phyloP scores from a whole-genome alignment of 2,797 vertebrate genomes.

The Borostomias antarcticus region DNA sequence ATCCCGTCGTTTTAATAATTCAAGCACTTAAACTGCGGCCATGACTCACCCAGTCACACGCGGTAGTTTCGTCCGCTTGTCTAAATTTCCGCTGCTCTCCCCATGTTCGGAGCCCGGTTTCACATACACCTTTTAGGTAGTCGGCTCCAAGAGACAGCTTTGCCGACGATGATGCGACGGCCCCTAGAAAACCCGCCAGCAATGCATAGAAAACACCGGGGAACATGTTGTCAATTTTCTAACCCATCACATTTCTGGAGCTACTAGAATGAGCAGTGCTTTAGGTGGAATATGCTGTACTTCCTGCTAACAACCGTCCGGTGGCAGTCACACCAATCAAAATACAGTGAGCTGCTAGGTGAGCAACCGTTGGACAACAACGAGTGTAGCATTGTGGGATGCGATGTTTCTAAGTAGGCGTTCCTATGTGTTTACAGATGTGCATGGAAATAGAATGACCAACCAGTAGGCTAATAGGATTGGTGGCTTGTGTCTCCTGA shows the following conservation, averaged over 20 bases:
- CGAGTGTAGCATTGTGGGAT: constrained; percentile 60
- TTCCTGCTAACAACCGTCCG: constrained; percentile 51
- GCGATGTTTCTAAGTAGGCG: constrained; percentile 41
- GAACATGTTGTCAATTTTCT: constrained; percentile 69
- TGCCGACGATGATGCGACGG: constrained; percentile 86
- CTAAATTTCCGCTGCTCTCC: constrained; percentile 74
- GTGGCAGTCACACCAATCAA: constrained; percentile 56
- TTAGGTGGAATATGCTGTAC: constrained; percentile 47
- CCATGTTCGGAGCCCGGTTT: constrained; percentile 75
- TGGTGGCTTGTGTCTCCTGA: background rate
- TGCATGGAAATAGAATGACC: background rate
- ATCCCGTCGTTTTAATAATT: constrained; percentile 30
- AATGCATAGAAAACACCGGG: constrained; percentile 81
- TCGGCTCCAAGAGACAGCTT: constrained; percentile 86
- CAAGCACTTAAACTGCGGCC: constrained; percentile 18
- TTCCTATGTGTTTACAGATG: background rate
- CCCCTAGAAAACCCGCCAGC: constrained; percentile 86
- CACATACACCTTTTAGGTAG: constrained; percentile 81
- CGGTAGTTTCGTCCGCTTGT: constrained; percentile 71
- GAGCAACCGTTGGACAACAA: constrained; percentile 32
- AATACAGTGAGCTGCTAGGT: constrained; percentile 26
- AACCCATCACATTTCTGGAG: constrained; percentile 54
- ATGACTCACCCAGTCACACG: constrained; percentile 78
- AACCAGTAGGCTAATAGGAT: background rate
- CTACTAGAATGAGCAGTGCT: constrained; percentile 28